Evolutionary conservation across 2,113 vertebrate genomes (phyloP), one percentile per base, ranked within the genome.

Genomic region (Gavia stellata): DNA sequence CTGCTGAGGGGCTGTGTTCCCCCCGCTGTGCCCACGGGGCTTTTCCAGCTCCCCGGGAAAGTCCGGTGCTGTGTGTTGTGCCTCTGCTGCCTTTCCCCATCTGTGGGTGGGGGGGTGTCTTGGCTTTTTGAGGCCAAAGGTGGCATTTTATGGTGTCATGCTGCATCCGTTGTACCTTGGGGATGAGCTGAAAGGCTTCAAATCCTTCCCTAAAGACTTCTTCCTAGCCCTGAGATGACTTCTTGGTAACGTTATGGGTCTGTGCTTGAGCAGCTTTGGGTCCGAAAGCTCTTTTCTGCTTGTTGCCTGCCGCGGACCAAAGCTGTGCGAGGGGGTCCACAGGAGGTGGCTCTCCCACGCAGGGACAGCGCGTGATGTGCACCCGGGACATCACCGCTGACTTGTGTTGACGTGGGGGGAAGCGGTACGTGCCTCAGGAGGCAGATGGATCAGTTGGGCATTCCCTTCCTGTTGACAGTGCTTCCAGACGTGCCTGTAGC

Each of bases 141-240:
- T 65, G 67, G 1, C 6, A 4, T 19, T 44, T 56, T 24, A 19
- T 0, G 5, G n/a, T 28, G 55, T 12, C 0, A 0, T 0, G 10
- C 34, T 59, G 58, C 14, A 17, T 13, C n/a, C 68, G 50, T 29
- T 44, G 59, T 20, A 52, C n/a, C 36, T 38, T 24, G 15, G 33
- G 28, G 17, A 40, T 31, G 52, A 68, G 68, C 71, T 72, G 74
- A 7, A 65, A 23, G 40, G 24, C 7, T 73, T 29, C 5, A 13
- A 16, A 40, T 12, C 24, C 12, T 49, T 50, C 55, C 7, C 26
- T 24, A 10, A 50, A 88, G n/a, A 58, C 24, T 72, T 47, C 23
- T 81, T 75, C n/a, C 18, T 17, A 26, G 20, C 53, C 10, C 11
- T 11, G 38, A 24, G 70, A 5, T 26, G 33, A 3, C 14, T 34